Evolutionary conservation across 2,797 vertebrate species (phyloP).

Genomic region (Argentina silus): DNA sequence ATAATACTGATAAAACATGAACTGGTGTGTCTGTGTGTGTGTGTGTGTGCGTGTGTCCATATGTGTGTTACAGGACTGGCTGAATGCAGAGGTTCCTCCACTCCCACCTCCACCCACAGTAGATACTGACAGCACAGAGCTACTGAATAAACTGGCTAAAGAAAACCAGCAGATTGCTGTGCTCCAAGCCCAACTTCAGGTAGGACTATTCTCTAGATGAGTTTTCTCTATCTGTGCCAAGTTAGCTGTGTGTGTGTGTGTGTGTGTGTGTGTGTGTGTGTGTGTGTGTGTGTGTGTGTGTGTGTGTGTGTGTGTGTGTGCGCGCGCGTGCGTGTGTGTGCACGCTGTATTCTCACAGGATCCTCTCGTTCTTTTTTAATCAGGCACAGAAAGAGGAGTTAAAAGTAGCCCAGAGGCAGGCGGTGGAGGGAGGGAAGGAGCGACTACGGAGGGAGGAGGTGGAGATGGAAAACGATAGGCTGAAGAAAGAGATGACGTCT

Average conservation of each 20-base stretch:
- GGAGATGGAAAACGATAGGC: constrained; percentile 80
- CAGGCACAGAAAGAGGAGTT: constrained; percentile 88
- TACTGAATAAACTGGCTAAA: constrained; percentile 82
- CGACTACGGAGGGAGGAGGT: constrained; percentile 52
- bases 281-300: constrained; percentile 22
- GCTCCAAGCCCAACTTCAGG: constrained; percentile 88
- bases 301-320: constrained; percentile 16
- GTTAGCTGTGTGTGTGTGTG: constrained; percentile 16
- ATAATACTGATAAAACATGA: neutral
- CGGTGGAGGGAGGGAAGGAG: constrained; percentile 73
- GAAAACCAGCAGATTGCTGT: constrained; percentile 84
- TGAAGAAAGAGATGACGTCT: constrained; percentile 77
- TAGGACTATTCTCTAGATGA: constrained; percentile 48
- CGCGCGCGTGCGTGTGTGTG: neutral
- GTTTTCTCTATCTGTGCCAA: no score
- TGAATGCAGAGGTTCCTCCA: constrained; percentile 55
- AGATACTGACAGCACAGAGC: constrained; percentile 63
- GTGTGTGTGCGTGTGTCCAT: constrained; percentile 4
- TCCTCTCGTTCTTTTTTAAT: constrained; percentile 17
- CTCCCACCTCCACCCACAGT: constrained; percentile 39
- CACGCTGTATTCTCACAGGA: constrained; percentile 1
- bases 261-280: constrained; percentile 22
- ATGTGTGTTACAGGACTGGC: constrained; percentile 65
- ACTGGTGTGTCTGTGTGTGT: constrained; percentile 19
- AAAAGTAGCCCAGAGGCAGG: constrained; percentile 65